These are phyloP conservation scores for Rotaria macrura DNA, from an alignment of 2,888 invertebrate species.

Conservation along the genomic window DNA sequence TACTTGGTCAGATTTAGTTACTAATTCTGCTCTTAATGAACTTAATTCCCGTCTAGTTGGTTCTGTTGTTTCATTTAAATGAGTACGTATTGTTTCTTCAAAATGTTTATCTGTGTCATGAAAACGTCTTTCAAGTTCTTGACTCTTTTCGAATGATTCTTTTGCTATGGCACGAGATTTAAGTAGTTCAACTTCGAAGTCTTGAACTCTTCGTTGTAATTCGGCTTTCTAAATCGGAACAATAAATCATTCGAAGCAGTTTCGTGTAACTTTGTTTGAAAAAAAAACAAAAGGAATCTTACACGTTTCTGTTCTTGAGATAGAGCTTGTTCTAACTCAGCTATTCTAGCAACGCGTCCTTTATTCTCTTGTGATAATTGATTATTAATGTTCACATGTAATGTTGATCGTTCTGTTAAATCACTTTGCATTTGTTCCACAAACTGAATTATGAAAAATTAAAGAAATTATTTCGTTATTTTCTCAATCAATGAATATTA, in stretches of 20 bases:
- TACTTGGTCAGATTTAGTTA: not conserved
- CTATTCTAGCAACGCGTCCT: not conserved
- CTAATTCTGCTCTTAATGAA: not conserved
- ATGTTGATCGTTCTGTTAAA: not conserved
- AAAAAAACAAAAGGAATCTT: not conserved
- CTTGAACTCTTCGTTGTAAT: not conserved
- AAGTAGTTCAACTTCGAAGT: not conserved
- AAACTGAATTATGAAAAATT: not conserved
- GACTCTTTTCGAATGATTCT: not conserved
- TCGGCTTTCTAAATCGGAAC: not conserved
- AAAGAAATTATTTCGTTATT: not conserved
- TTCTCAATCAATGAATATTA: no score
- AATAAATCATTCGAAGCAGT: no score
- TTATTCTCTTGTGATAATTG: not conserved
- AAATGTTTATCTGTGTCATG: not conserved
- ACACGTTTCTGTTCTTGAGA: not conserved
- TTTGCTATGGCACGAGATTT: not conserved
- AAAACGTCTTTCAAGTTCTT: not conserved
- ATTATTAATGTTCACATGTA: not conserved
- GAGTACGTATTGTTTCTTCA: not conserved
- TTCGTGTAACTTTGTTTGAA: not conserved
- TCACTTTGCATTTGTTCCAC: constrained; percentile 3
- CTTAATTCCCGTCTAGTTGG: not conserved
- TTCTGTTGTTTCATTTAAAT: not conserved
- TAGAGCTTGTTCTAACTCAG: not conserved